Conservation (phyloP, 2,888 invertebrate genomes). For the Platycheirus rosarum region DNA sequence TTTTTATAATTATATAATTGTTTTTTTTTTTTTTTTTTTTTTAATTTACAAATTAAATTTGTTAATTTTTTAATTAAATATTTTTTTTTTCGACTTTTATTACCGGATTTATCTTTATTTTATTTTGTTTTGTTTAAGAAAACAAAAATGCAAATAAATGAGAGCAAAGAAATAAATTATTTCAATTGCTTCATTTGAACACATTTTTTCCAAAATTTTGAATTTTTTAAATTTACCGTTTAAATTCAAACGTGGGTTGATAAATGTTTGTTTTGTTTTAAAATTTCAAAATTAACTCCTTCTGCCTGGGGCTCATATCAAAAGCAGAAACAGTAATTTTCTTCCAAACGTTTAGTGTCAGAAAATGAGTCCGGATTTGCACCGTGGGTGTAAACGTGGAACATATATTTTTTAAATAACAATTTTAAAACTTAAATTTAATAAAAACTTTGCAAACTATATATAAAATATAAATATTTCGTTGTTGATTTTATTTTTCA, state of each 20-base stretch:
- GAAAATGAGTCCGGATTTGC: neutral
- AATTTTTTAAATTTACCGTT: slow-evolving; percentile 28
- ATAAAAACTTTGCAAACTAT: no score
- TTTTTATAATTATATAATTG: slow-evolving; percentile 25
- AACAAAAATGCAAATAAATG: slow-evolving; percentile 19
- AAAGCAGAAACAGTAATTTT: slow-evolving; percentile 62
- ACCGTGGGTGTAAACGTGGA: no score
- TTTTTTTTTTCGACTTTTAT: slow-evolving; percentile 18
- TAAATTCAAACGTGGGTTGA: neutral
- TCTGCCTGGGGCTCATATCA: slow-evolving; percentile 70
- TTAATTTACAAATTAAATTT: slow-evolving; percentile 66
- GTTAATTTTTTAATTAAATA: slow-evolving; percentile 30
- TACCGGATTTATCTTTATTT: slow-evolving; percentile 11
- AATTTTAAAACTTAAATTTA: no score
- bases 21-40: no score
- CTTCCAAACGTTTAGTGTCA: neutral
- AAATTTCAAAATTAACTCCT: slow-evolving; percentile 39
- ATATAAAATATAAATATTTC: no score
- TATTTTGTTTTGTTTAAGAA: slow-evolving; percentile 4
- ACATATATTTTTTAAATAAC: no score
- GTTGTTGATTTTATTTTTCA: slow-evolving; percentile 15
- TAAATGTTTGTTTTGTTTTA: slow-evolving; percentile 1
- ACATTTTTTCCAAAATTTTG: slow-evolving; percentile 59
- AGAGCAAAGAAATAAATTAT: slow-evolving; percentile 24
- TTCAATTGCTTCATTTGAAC: slow-evolving; percentile 52